Conservation (phyloP, 2,888 invertebrate species). For the Tenthredo livida region DNA sequence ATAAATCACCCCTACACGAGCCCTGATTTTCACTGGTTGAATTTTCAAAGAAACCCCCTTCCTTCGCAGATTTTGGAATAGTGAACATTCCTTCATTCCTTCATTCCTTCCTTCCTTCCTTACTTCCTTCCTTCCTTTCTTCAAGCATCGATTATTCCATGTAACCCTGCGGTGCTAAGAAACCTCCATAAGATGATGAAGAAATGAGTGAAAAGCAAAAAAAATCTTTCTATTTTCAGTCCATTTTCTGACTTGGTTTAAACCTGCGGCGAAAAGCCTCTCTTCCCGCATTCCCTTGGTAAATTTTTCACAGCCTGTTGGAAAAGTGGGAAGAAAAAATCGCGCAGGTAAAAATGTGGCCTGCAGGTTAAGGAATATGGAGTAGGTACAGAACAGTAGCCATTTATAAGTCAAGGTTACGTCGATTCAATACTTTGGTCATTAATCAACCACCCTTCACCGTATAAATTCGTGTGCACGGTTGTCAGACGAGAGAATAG, state of each 20-base stretch:
- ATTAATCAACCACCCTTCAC: background rate
- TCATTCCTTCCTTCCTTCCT: background rate
- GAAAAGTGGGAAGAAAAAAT: too few relatives aligned
- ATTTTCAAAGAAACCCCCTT: background rate
- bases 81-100: background rate
- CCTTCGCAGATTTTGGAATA: background rate
- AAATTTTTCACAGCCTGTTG: too few relatives aligned
- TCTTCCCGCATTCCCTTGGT: background rate
- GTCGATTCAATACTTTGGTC: slow-evolving; percentile 19
- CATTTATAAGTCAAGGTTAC: slow-evolving; percentile 1
- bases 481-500: background rate
- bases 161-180: background rate
- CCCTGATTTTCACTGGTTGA: slow-evolving; percentile 21
- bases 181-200: background rate
- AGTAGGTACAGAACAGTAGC: background rate
- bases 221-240: background rate
- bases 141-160: background rate
- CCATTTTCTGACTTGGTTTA: background rate
- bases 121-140: too few relatives aligned
- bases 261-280: background rate
- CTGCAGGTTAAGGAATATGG: background rate
- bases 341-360: background rate
- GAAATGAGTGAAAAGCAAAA: background rate
- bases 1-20: slow-evolving; percentile 28
- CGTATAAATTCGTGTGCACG: background rate